phyloP scores from a whole-genome alignment of 2,113 vertebrate genomes.

The Actenoides hombroni region DNA sequence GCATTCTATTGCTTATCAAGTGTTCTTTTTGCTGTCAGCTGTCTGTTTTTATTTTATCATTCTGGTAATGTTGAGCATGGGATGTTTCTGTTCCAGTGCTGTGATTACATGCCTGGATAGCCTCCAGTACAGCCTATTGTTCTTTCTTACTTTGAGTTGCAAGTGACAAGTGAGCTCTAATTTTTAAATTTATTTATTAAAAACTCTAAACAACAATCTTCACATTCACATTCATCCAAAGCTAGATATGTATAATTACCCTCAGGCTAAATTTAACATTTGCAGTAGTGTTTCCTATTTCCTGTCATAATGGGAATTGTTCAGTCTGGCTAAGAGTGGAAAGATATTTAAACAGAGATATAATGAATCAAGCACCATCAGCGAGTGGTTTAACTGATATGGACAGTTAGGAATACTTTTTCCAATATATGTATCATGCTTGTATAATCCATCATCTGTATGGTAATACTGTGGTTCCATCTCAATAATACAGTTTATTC shows the following conservation, averaged over 20 bases:
- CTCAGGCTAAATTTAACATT: not conserved
- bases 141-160: not conserved
- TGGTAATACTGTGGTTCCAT: not conserved
- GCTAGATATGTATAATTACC: not conserved
- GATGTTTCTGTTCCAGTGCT: slow-evolving; percentile 13
- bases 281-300: not conserved
- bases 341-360: not conserved
- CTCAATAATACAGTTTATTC: not conserved
- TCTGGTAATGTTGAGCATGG: not conserved
- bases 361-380: not conserved
- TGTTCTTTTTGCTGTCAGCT: not conserved
- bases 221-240: not conserved
- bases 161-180: slow-evolving; percentile 35
- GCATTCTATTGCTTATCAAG: not conserved
- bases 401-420: not conserved
- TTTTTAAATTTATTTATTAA: slow-evolving; percentile 52
- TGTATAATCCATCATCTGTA: not conserved
- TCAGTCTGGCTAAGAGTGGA: not conserved
- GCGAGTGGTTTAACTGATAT: not conserved
- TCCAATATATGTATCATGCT: not conserved
- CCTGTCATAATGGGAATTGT: not conserved
- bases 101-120: slow-evolving; percentile 19
- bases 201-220: slow-evolving; percentile 9
- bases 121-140: slow-evolving; percentile 38
- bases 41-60: not conserved